Evolutionary conservation across 1,140 invertebrate genomes (phyloP), one percentile per base, ranked within the genome.

Genomic region (Drosophila nigrodunni): DNA sequence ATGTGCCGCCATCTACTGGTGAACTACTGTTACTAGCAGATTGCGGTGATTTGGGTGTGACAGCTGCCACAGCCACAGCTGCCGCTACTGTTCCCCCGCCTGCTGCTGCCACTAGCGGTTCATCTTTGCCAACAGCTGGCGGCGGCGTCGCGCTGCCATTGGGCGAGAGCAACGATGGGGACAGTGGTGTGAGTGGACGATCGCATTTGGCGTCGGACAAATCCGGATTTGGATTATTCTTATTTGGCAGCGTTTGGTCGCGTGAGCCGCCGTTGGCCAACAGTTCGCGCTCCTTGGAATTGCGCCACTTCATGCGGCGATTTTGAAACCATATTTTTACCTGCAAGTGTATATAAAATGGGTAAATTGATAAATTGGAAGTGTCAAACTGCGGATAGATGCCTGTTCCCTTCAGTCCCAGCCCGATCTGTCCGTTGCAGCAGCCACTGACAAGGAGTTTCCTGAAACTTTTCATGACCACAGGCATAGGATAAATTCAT

Each of bases 261-360:
- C 98, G 94, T 7, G 97, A 97, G 4, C 98, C 98, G 0, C 98
- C 98, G 15, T 95, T 96, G 3, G 98, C 98, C 49, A 99, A 93
- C 0, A 99, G 94, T 93, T 99, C 98, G 13, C 98, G 94, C 92
- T 99, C 98, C 93, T 99, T 99, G 7, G 97, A 98, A 93, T 99
- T 99, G 7, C 98, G 94, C 97, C 97, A 98, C 93, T 98, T 98
- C 97, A 98, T 98, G 55, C 97, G 95, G 1, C 97, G 95, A 91
- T 98, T 98, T 95, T 98, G 97, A 92, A 98, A 98, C 97, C 97
- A 98, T 71, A 98, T 98, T 94, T 98, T 98, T 67, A 98, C 97
- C 97, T 98, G 94, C 11, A 94, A 94, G 82, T 92, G 78, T 89
- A 83, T 78, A 67, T 80, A 61, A 78, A 82, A 82, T 89, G 79